Percentiles rank a stretch among this genome's conserved stretches.
Conservation (phyloP, 2,113 vertebrate species). For the Agelaius phoeniceus region DNA sequence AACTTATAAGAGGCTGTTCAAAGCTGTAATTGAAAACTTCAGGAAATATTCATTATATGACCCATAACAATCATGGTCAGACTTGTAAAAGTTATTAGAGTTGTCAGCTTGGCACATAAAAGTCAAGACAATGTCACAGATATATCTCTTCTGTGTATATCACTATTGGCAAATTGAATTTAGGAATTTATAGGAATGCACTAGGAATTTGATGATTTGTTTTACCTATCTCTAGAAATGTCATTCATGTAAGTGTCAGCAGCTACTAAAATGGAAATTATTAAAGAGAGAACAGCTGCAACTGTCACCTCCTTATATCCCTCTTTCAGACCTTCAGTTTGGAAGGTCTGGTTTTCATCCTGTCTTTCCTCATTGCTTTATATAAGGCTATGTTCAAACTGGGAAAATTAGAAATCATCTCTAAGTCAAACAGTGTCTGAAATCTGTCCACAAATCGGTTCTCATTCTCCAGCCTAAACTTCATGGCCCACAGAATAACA, state of each 20-base stretch:
- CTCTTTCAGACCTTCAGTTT: neutral
- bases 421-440: slow-evolving; percentile 81
- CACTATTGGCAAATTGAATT: neutral
- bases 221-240: neutral
- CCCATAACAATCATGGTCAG: neutral
- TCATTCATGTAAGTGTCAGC: neutral
- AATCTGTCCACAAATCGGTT: slow-evolving; percentile 89
- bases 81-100: neutral
- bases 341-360: slow-evolving; percentile 3
- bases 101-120: neutral
- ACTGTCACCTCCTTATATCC: neutral
- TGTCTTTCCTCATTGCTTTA: slow-evolving; percentile 80
- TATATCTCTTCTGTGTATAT: neutral
- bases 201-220: neutral
- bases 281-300: neutral
- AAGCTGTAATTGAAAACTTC: neutral
- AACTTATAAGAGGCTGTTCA: neutral
- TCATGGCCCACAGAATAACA: slow-evolving; percentile 93
- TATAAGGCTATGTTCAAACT: slow-evolving; percentile 91
- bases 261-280: neutral
- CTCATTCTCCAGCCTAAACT: slow-evolving; percentile 87
- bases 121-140: neutral
- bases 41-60: neutral
- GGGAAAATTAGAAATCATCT: slow-evolving; percentile 87
- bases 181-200: neutral